phyloP scores from a whole-genome alignment of 2,797 vertebrate species.

The Benthosema pterotum region DNA sequence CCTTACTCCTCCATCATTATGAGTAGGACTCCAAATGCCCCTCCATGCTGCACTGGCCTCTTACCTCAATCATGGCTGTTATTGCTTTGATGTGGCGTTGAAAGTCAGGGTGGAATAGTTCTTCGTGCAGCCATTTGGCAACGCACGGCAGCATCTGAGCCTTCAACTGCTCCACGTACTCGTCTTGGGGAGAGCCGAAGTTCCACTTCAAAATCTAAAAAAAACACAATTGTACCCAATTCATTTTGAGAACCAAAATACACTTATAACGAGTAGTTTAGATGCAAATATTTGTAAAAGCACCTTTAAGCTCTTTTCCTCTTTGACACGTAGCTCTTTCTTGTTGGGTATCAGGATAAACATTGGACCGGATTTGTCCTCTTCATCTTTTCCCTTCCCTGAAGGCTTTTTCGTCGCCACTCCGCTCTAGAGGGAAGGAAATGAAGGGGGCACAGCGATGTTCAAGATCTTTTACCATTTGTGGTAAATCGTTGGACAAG shows the following conservation, averaged over 20 bases:
- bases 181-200: conserved; percentile 87
- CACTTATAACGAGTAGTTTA: too few relatives aligned
- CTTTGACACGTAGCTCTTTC: conserved; percentile 89
- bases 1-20: not conserved
- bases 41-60: too few relatives aligned
- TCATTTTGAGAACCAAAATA: too few relatives aligned
- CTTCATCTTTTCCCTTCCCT: conserved; percentile 86
- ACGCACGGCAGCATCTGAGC: conserved; percentile 88
- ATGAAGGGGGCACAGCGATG: not conserved
- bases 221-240: too few relatives aligned
- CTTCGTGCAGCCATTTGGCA: conserved; percentile 88
- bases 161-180: conserved; percentile 90
- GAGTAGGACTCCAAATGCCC: not conserved
- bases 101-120: conserved; percentile 90
- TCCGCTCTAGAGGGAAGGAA: conserved; percentile 60
- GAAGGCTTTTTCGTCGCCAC: conserved; percentile 83
- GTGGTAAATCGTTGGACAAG: too few relatives aligned
- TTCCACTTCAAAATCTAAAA: conserved; percentile 90
- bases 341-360: conserved; percentile 87
- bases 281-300: not conserved
- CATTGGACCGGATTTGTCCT: conserved; percentile 87
- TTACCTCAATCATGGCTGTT: conserved; percentile 87
- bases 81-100: conserved; percentile 89
- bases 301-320: conserved; percentile 77
- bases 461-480: too few relatives aligned